Base-by-base conservation (phyloP, 2,113 vertebrate genomes). In the human (Homo sapiens) region DNA sequence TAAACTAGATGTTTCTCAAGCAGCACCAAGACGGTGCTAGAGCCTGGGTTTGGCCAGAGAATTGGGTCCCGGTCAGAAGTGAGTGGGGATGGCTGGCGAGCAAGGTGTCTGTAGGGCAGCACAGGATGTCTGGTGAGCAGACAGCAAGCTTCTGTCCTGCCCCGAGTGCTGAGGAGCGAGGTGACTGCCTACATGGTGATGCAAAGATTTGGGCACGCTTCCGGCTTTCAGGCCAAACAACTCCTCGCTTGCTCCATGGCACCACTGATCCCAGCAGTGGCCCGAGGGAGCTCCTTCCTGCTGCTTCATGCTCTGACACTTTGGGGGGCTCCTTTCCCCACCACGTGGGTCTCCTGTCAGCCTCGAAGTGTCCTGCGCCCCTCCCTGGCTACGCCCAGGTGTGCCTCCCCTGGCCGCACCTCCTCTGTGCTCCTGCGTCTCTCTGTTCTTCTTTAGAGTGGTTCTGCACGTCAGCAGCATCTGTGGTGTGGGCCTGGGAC, bases 261-360 rank as follows among this genome's bases (percentile, higher is more conserved):
- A 38, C 18, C 32, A 1, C 8, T 8, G 11, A 13, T 59, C 35
- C 30, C 75, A 3, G 35, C 43, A 18, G 59, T 9, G 40, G 40
- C 72, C 20, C 0, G 3, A 8, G 40, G 30, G 27, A 16, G 23
- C 59, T 66, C 43, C 22, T 38, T 43, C 38, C 48, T 50, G 45
- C 78, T 59, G 27, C 38, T 55, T 45, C 17, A 0, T n/a, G 55
- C n/a, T 8, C 0, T 4, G 55, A 14, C 13, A 30, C n/a, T 32
- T 38, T 3, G 61, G 6, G 38, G 66, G 32, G 13, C 2, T 16
- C 75, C 45, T 32, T 55, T 48, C 66, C 45, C n/a, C 6, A 32
- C 59, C 14, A 2, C 0, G 1, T 22, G n/a, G 22, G 14, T 79
- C 40, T 25, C 6, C 7, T 32, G 9, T 64, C 0, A 4, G 81